A percentile compares a stretch with the other conserved stretches of the same genome.
Conservation (phyloP, 1,140 invertebrate genomes). For the Nautilus pompilius region DNA sequence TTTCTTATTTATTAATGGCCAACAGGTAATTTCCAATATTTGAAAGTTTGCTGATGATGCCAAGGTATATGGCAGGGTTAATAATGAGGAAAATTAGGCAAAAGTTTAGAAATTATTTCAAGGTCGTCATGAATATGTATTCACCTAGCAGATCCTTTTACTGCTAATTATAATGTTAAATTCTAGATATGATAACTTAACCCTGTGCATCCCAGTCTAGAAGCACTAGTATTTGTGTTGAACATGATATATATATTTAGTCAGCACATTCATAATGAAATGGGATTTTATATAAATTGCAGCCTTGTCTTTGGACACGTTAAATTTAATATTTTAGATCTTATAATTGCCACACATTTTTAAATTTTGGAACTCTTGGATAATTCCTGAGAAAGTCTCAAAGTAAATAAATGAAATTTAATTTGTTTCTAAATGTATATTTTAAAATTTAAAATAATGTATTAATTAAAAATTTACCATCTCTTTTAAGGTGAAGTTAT, state of each 20-base stretch:
- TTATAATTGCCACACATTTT: no score
- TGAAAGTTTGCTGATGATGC: no score
- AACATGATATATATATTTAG: neutral
- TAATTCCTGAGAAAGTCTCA: neutral
- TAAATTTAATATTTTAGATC: no score
- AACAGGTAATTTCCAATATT: no score
- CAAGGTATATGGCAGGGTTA: no score
- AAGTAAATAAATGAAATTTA: neutral
- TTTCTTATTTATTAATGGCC: no score
- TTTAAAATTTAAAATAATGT: neutral
- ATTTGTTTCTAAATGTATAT: neutral
- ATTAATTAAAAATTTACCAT: constrained; percentile 12
- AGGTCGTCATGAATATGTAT: no score
- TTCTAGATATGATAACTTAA: neutral
- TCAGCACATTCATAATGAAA: neutral
- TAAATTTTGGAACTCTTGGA: neutral
- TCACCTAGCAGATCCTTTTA: neutral
- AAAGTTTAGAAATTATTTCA: no score
- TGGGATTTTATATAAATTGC: neutral
- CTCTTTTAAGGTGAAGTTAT: constrained; percentile 53
- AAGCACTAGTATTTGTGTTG: neutral
- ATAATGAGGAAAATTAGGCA: no score
- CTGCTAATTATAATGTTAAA: neutral
- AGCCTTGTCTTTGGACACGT: neutral
- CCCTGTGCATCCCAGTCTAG: neutral